Evolutionary conservation across 2,113 vertebrate genomes (phyloP), one percentile per base, ranked within the genome.

Genomic region (Steatornis caripensis): DNA sequence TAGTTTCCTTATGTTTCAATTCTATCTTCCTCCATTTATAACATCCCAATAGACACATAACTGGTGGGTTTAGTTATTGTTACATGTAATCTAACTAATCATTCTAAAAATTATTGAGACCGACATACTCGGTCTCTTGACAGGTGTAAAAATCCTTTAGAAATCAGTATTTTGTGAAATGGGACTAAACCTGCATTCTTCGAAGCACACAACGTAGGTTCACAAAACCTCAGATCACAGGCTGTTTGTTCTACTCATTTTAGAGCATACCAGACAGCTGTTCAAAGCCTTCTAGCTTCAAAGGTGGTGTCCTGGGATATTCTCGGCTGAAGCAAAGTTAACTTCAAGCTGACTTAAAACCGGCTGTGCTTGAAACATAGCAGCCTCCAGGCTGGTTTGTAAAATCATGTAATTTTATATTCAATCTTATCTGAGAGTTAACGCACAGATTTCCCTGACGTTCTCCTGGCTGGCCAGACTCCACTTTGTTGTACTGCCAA

Each of bases 281-380:
- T 89, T 89, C 90, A 89, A 95, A 96, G 80, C 71, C 62, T 72
- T 66, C 77, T 84, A 45, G 22, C 82, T 95, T 87, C 87, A 83
- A 89, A 93, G 93, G 29, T 48, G 92, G 39, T 71, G 39, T 78
- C 77, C 74, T 54, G 48, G 68, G 46, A 75, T 90, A 93, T 83
- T 91, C 30, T 70, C 49, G 57, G 83, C 79, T 94, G 64, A 90
- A 87, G 39, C 37, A 61, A 48, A 78, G 77, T 92, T 78, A 93
- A 82, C 37, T 55, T 80, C 74, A 93, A 90, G 74, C 37, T 75
- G 54, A 74, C 49, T 96, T 93, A 74, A 92, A 90, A 55, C 24
- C 70, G 46, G 61, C 46, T 77, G 51, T 57, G 36, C 61, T 68
- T 80, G 36, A 95, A 87, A 71, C 55, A 27, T 21, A 86, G 55